Evolutionary conservation across 1,140 invertebrate species (phyloP).

Genomic region (Apis florea): DNA sequence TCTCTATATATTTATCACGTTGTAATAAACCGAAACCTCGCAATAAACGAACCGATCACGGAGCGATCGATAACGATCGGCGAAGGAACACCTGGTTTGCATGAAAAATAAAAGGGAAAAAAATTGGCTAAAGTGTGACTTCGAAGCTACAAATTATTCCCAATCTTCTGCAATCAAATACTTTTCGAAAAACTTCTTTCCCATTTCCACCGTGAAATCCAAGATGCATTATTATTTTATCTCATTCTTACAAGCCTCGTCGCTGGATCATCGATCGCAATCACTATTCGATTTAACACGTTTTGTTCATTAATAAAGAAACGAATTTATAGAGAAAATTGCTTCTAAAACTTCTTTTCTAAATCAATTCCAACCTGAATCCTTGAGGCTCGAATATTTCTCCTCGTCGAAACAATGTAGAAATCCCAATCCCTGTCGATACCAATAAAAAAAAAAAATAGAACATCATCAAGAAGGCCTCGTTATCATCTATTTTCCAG

Average conservation of each 20-base stretch:
- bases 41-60: not conserved
- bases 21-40: not conserved
- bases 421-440: not conserved
- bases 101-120: not conserved
- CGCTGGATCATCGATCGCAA: too few species aligned
- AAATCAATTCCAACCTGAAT: too few species aligned
- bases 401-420: not conserved
- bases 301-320: too few species aligned
- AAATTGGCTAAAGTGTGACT: constrained; percentile 1
- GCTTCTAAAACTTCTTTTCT: too few species aligned
- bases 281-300: too few species aligned
- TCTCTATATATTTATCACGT: not conserved
- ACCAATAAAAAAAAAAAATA: not conserved
- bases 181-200: not conserved
- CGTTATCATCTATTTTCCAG: constrained; percentile 1
- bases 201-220: not conserved
- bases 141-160: not conserved
- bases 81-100: not conserved
- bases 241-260: too few species aligned
- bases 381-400: not conserved
- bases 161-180: not conserved
- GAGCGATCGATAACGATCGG: not conserved
- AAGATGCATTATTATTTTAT: too few species aligned
- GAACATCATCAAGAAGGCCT: not conserved
- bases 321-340: too few species aligned